These are phyloP conservation scores for Malurus leucopterus DNA, from an alignment of 2,797 vertebrate species.

Conservation along the genomic window DNA sequence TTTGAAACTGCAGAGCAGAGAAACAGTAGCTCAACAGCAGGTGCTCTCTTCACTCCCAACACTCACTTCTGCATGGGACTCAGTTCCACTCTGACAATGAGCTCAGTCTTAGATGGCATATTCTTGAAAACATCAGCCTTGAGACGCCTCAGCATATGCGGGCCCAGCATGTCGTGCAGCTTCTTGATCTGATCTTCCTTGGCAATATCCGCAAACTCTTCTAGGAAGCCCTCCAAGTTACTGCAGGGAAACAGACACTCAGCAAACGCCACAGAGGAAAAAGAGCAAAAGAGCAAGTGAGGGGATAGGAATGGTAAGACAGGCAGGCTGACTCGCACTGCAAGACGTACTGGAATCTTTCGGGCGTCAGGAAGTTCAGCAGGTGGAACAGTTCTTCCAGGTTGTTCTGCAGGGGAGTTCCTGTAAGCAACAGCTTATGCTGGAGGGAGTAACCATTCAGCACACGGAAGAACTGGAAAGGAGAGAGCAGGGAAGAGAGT, in stretches of 20 bases:
- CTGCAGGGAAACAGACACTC: slow-evolving; percentile 66
- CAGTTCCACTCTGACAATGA: slow-evolving; percentile 94
- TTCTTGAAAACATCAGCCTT: slow-evolving; percentile 98
- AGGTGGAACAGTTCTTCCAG: slow-evolving; percentile 95
- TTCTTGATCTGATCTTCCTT: slow-evolving; percentile 99
- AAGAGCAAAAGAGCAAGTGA: not conserved
- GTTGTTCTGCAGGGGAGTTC: slow-evolving; percentile 97
- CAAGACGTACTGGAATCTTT: slow-evolving; percentile 91
- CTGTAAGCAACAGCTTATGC: slow-evolving; percentile 95
- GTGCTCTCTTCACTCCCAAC: not conserved
- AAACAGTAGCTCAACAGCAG: not conserved
- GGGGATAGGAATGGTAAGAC: not conserved
- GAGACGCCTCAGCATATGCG: slow-evolving; percentile 94
- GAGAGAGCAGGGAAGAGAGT: not conserved
- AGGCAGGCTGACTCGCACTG: not conserved
- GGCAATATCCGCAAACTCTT: slow-evolving; percentile 98
- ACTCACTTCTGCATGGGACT: slow-evolving; percentile 98
- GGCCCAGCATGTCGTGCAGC: slow-evolving; percentile 96
- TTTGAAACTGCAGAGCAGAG: not conserved
- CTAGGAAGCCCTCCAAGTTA: slow-evolving; percentile 95
- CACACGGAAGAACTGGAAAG: slow-evolving; percentile 88
- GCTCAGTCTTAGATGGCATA: slow-evolving; percentile 97
- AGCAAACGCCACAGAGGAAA: not conserved
- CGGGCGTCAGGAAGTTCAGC: slow-evolving; percentile 93
- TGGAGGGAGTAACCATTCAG: slow-evolving; percentile 95